Base-by-base conservation (phyloP, 2,888 invertebrate genomes). In the Monopis laevigella region DNA sequence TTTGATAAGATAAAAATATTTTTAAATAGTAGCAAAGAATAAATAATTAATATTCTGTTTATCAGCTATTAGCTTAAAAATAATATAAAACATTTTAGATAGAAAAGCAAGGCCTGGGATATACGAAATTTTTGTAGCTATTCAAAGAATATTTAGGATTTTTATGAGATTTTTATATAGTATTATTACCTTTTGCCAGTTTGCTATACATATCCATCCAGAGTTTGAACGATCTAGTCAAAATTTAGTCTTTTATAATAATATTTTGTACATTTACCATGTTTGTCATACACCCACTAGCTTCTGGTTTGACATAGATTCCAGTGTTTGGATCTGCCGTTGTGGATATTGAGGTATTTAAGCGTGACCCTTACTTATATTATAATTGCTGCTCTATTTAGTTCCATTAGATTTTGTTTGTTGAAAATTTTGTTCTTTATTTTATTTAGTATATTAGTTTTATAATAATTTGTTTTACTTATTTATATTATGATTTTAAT, bases 291-390 rank as follows among this genome's bases (percentile, higher is more conserved):
- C 24, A 24, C 24, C 10, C 29, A 5, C 12, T 32, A 32, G 14
- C 34, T 40, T 16, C 21, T 36, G 13, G 19, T 21, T 36, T 36
- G 10, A 36, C 21, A 60, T 77, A 75, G 77, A 58, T 67, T 71
- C 69, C 73, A 75, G 72, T 71, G 70, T 72, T 68, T 73, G 77
- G 74, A 75, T 77, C 75, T n/a, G n/a, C n/a, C n/a, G n/a, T n/a
- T n/a, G n/a, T n/a, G 44, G 43, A 44, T 45, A 45, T n/a, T 43
- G 45, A 50, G 49, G 49, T 49, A 74, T 75, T 74, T 62, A 36
- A 36, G 12, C 73, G 58, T 73, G 80, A 74, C 74, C 75, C 72
- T 73, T 59, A 56, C 52, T 57, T 62, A 59, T 60, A 13, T 26
- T 39, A 14, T 26, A 4, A 17, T 10, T 40, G n/a, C 16, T 5